phyloP scores from a whole-genome alignment of 1,140 invertebrate species.

The Trichonephila clavipes region DNA sequence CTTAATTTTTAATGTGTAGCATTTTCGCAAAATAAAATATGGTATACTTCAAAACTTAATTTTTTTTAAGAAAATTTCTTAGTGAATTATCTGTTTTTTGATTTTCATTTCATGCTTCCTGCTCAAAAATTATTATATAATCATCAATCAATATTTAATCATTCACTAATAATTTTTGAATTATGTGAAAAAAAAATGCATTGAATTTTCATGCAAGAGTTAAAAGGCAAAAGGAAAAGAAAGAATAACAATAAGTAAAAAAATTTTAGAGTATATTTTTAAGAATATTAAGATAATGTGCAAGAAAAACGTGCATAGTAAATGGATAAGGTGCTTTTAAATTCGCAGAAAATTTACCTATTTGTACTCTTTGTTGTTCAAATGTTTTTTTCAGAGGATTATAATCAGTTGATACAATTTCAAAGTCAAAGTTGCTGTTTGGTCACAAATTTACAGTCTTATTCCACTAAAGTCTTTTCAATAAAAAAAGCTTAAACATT shows the following conservation, averaged over 20 bases:
- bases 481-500: neutral
- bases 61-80: too few relatives aligned
- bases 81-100: too few relatives aligned
- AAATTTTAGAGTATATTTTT: neutral
- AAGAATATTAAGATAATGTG: neutral
- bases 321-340: conserved; percentile 29
- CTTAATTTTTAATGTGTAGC: too few relatives aligned
- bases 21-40: too few relatives aligned
- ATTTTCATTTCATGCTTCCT: too few relatives aligned
- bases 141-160: too few relatives aligned
- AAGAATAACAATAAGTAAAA: neutral
- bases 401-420: conserved; percentile 15
- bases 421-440: neutral
- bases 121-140: too few relatives aligned
- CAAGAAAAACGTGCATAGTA: neutral
- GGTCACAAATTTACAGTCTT: neutral
- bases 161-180: too few relatives aligned
- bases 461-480: neutral
- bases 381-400: neutral
- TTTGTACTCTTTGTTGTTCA: conserved; percentile 16
- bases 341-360: conserved; percentile 33
- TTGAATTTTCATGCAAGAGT: neutral
- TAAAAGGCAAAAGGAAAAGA: neutral
- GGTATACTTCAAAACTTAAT: too few relatives aligned
- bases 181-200: neutral